Base-by-base conservation (phyloP, 2,888 invertebrate species). In the Lasioglossum leucozonium region DNA sequence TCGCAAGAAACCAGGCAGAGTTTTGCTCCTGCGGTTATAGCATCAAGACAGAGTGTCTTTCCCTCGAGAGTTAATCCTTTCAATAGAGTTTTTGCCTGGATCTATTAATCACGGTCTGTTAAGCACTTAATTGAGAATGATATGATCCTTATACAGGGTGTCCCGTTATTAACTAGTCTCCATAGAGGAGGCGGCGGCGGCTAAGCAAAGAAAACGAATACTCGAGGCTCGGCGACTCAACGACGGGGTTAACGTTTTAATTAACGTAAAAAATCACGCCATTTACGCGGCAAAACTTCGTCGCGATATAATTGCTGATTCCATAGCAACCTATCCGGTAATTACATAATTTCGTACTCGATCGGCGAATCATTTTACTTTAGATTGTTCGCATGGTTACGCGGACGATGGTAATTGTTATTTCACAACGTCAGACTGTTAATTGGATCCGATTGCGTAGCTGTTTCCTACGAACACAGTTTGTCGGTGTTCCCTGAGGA, bases 11-110 rank as follows among this genome's bases (percentile, higher is more conserved):
- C 10, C 22, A 1, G 4, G 34, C 65, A 34, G 34, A 22, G 10
- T 37, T 67, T 13, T 22, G 67, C 37, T 40, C 37, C 37, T 34
- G 67, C 67, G 22, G 3, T 67, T 40, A n/a, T 37, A 40, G 16
- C 34, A 18, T 11, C 11, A 30, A 30, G 26, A 18, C 51, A 30
- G 4, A 47, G 10, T 40, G 11, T 30, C 13, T 76, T 65, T 65
- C 16, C 8, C 10, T 42, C 44, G 30, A 26, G n/a, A 65, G 34
- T 44, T 65, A 65, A 65, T 77, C 37, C 76, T 47, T 67, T 51
- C n/a, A 69, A 13, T 47, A 47, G 11, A 47, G 47, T 67, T 77
- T 77, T 77, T 67, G 34, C 47, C 47, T 37, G 65, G 37, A 47
- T 37, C 44, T 67, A 67, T 75, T 65, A 75, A 62, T 67, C 18